A percentile compares a stretch with the other conserved stretches of the same genome.
Evolutionary conservation across 2,113 vertebrate genomes (phyloP).

Genomic region (Equus quagga): DNA sequence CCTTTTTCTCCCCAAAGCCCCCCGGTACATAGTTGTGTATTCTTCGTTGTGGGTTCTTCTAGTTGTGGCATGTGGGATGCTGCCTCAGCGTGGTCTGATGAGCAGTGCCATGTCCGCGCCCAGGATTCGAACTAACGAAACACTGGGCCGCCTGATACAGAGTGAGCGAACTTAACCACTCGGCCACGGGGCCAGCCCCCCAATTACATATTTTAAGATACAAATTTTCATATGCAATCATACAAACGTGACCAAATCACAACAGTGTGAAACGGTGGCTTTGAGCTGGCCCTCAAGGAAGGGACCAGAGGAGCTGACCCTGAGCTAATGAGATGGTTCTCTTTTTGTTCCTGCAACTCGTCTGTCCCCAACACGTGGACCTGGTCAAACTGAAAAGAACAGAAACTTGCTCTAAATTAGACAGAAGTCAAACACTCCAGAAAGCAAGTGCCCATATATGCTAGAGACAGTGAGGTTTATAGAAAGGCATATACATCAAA

Average conservation of each 20-base stretch:
- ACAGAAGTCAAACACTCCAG: background rate
- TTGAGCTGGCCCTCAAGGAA: background rate
- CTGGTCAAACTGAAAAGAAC: background rate
- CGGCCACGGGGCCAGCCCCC: too few species aligned
- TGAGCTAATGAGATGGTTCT: background rate
- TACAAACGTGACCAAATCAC: background rate
- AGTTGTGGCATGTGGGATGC: too few species aligned
- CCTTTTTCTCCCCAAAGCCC: too few species aligned
- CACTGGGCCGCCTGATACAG: too few species aligned
- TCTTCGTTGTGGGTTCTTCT: too few species aligned
- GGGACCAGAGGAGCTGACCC: background rate
- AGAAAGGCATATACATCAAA: background rate
- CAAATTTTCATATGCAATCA: background rate
- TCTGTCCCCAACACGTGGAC: rapidly evolving
- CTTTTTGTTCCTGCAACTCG: background rate
- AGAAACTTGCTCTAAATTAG: background rate
- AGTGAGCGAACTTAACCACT: too few species aligned
- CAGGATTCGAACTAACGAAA: too few species aligned
- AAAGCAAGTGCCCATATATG: background rate
- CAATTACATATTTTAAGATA: background rate
- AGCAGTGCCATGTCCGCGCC: too few species aligned
- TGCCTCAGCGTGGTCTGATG: too few species aligned
- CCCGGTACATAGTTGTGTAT: too few species aligned
- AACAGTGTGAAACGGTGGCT: background rate
- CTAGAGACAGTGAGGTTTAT: background rate